Base-by-base conservation (phyloP, 1,140 invertebrate genomes). In the Bombus impatiens region DNA sequence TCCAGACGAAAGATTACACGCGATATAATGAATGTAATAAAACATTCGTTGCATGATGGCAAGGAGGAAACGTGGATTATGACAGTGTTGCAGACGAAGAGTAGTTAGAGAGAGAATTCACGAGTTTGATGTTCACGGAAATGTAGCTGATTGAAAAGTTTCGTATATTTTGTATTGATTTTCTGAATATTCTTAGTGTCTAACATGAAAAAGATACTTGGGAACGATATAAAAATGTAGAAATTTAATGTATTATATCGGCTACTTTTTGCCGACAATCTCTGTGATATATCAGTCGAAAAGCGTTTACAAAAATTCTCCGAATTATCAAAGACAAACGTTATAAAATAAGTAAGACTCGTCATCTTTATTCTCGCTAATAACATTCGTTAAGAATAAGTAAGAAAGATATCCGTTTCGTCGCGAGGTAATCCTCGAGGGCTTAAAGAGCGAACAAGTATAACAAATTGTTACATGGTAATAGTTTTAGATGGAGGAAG, bases 401-500 rank as follows among this genome's bases (percentile, higher is more conserved):
- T 44, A 77, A 44, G 40, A 62, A 53, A 12, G 10, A 65, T 44
- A 40, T 82, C 35, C 42, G 28, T 78, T 44, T 44, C 32, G 22
- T 74, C 28, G n/a, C 6, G 2, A 18, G 8, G 28, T 71, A 82
- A 75, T 82, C n/a, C 22, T 32, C 28, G 3, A 35, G 18, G 40
- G 6, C 28, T 75, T 75, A n/a, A 75, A 57, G 15, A 32, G 42
- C n/a, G 35, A 70, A 53, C 25, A 10, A 80, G 72, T 67, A 37
- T 70, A 78, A 79, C 53, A 57, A 40, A 72, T 79, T 40, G 75
- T 78, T 42, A 68, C 35, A 18, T 15, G 12, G n/a, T 84, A 84
- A 78, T 84, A 78, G 75, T 78, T 82, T 65, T 35, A 70, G 6
- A 76, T 18, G 35, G 32, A 32, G 18, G 62, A 77, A 82, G 79